Evolutionary conservation across 2,113 vertebrate genomes (phyloP).

Genomic region (Heterochromis multidens): DNA sequence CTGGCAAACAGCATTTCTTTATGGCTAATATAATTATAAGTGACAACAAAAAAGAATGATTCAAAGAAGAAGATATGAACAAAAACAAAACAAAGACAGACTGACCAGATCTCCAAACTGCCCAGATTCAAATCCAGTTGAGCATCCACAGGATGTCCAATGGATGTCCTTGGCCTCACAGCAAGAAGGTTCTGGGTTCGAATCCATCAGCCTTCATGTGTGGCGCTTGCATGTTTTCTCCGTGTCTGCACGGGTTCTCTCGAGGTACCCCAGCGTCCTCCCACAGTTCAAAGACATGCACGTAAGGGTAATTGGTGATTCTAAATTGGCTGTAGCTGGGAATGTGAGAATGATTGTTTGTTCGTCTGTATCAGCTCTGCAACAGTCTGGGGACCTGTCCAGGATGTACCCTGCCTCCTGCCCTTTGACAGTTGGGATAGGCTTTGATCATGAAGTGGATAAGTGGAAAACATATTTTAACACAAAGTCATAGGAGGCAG

Average conservation of each 20-base stretch:
- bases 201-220: background rate
- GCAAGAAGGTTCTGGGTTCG: background rate
- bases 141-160: background rate
- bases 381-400: too few relatives aligned
- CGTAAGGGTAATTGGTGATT: background rate
- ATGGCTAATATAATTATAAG: background rate
- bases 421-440: background rate
- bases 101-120: background rate
- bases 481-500: background rate
- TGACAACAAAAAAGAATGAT: background rate
- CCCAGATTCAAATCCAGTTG: background rate
- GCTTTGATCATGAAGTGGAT: background rate
- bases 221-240: too few relatives aligned
- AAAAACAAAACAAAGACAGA: background rate
- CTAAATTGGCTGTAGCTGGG: background rate
- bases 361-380: background rate
- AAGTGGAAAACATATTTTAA: background rate
- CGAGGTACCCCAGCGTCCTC: background rate
- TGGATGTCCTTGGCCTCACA: too few relatives aligned
- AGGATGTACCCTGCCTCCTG: too few relatives aligned
- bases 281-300: background rate
- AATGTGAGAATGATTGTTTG: background rate
- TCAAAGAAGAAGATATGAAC: background rate
- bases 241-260: background rate
- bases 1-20: background rate